Evolutionary conservation across 2,797 vertebrate genomes (phyloP), one percentile per base, ranked within the genome.

Genomic region (Catostomus latipinnis): DNA sequence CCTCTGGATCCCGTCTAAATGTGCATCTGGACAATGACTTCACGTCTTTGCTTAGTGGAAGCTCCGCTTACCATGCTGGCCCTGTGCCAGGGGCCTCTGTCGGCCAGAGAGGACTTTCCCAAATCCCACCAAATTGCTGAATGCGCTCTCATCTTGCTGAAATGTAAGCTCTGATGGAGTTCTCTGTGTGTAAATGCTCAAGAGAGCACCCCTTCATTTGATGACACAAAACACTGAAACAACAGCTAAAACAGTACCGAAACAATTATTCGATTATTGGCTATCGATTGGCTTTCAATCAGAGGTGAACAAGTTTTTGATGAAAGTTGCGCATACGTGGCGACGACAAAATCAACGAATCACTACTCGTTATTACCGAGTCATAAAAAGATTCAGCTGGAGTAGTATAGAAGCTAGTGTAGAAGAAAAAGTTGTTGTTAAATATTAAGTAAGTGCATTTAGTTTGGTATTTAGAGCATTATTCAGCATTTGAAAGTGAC

Each of bases 141-240:
- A 77, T 88, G 89, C 88, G 71, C 90, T 87, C 84, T 89, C 91
- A 90, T 91, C 90, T 90, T 86, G 89, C 91, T 93, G 91, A 93
- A 93, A 94, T 89, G 89, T 92, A 93, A 94, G 92, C 92, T 91
- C 86, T n/a, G 10, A 69, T 86, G 84, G 81, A 87, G 89, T 93
- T 91, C 91, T 91, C 90, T 92, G 90, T 92, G 88, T 92, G 66
- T 50, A 14, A 49, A 52, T 6, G 1, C 50, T 18, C n/a, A 50
- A 16, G 14, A 49, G 14, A 66, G 63, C 63, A 63, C 5, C 11
- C 6, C 45, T n/a, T 6, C 1, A 4, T 43, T 46, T 6, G 3
- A 12, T 10, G 45, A 6, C 61, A 48, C 43, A 63, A 5, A 43
- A 12, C 1, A 18, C 11, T 62, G 5, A 22, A 11, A 34, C 11